Evolutionary conservation across 2,888 invertebrate genomes (phyloP).

Genomic region (Hyalella azteca): DNA sequence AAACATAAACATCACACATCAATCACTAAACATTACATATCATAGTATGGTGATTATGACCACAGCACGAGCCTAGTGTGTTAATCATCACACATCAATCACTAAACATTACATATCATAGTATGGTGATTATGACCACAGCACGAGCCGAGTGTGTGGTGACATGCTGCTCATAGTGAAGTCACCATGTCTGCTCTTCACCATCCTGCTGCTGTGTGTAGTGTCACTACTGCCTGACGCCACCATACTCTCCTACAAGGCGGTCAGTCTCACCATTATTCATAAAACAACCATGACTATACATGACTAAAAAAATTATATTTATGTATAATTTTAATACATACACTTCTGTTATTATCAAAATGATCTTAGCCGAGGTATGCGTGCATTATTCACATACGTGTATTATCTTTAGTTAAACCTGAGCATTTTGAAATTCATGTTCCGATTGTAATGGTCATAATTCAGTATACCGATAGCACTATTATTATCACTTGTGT

Average conservation of each 20-base stretch:
- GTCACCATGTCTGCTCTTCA: conserved; percentile 42
- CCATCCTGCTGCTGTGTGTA: conserved; percentile 42
- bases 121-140: too few relatives aligned
- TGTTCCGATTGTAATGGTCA: not conserved
- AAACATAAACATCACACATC: not conserved
- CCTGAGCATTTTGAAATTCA: not conserved
- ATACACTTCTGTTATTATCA: not conserved
- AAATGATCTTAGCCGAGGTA: not conserved
- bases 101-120: not conserved
- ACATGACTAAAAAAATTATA: not conserved
- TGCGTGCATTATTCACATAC: not conserved
- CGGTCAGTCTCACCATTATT: not conserved
- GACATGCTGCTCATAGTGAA: not conserved
- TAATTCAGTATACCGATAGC: too few relatives aligned
- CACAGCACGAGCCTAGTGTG: not conserved
- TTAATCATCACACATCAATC: not conserved
- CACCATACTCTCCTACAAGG: not conserved
- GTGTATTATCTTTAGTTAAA: not conserved
- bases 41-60: not conserved
- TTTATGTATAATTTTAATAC: not conserved
- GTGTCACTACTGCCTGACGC: conserved; percentile 49
- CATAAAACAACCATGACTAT: not conserved
- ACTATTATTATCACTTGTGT: too few relatives aligned
- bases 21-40: not conserved
- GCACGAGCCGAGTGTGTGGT: not conserved